These are phyloP conservation scores for Capitulum mitella DNA, from an alignment of 2,888 invertebrate genomes.

Conservation along the genomic window DNA sequence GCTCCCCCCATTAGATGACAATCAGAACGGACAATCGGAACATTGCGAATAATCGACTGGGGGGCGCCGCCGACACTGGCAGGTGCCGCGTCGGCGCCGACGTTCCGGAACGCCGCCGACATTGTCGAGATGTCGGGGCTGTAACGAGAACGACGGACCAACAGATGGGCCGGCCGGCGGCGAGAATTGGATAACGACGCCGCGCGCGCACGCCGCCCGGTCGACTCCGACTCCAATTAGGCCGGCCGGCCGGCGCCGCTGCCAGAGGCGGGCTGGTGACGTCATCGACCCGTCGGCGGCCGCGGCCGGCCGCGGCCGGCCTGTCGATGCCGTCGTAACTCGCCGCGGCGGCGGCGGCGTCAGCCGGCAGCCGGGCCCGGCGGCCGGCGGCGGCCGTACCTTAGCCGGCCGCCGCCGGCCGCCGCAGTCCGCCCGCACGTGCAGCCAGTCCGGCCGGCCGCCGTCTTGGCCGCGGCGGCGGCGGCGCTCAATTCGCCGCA, in stretches of 20 bases:
- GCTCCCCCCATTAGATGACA: slow-evolving; percentile 16
- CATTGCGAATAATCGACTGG: slow-evolving; percentile 17
- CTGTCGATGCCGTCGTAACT: background rate
- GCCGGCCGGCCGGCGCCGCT: no score
- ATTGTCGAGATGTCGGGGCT: background rate
- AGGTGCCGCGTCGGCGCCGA: slow-evolving; percentile 8
- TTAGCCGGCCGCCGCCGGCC: background rate
- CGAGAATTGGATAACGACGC: background rate
- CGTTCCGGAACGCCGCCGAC: slow-evolving; percentile 13
- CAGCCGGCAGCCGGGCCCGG: background rate
- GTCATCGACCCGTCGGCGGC: background rate
- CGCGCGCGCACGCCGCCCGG: background rate
- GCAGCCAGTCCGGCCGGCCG: background rate
- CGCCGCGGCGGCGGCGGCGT: background rate
- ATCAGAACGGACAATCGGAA: slow-evolving; percentile 17
- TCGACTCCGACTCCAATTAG: no score
- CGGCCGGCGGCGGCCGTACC: background rate
- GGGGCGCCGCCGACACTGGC: background rate
- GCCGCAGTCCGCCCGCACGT: slow-evolving; percentile 8
- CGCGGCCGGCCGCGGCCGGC: background rate
- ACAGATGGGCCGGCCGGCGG: slow-evolving; percentile 7
- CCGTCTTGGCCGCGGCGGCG: background rate
- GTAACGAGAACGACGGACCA: background rate
- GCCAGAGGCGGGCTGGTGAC: background rate
- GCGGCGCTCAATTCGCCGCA: slow-evolving; percentile 10